Evolutionary conservation across 2,797 vertebrate species (phyloP).

Genomic region (Gallirallus australis): DNA sequence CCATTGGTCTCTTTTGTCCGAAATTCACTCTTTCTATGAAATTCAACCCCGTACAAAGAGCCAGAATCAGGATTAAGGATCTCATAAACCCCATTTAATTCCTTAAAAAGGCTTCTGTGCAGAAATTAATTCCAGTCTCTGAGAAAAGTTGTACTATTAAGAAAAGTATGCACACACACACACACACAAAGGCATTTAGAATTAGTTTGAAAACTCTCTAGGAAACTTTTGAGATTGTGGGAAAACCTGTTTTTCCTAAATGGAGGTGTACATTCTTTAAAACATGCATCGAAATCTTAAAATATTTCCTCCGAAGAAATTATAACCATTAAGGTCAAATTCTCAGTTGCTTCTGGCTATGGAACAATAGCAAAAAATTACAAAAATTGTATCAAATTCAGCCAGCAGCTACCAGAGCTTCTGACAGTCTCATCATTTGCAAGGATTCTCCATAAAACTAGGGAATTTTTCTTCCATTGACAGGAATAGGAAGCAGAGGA

Average conservation of each 20-base stretch:
- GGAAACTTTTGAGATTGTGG: neutral
- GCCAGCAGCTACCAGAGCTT: neutral
- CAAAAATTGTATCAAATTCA: neutral
- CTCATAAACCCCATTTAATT: conserved; percentile 45
- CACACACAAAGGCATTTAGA: neutral
- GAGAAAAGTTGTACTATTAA: neutral
- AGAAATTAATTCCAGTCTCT: conserved; percentile 21
- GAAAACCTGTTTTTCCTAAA: neutral
- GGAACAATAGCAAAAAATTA: neutral
- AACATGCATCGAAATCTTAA: neutral
- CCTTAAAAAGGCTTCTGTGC: conserved; percentile 40
- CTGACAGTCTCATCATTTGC: neutral
- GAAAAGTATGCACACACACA: neutral
- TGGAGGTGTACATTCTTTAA: neutral
- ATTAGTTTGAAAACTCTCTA: neutral
- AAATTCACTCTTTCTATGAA: conserved; percentile 39
- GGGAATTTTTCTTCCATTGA: neutral
- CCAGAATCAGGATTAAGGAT: conserved; percentile 44
- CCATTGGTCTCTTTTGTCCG: conserved; percentile 5
- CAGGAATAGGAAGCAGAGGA: neutral
- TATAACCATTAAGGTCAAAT: neutral
- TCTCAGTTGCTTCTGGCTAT: neutral
- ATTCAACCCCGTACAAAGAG: conserved; percentile 35
- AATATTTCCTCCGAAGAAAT: neutral
- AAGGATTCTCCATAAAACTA: neutral